Conservation (phyloP, 2,113 vertebrate genomes). For the Rhinichthys klamathensis region DNA sequence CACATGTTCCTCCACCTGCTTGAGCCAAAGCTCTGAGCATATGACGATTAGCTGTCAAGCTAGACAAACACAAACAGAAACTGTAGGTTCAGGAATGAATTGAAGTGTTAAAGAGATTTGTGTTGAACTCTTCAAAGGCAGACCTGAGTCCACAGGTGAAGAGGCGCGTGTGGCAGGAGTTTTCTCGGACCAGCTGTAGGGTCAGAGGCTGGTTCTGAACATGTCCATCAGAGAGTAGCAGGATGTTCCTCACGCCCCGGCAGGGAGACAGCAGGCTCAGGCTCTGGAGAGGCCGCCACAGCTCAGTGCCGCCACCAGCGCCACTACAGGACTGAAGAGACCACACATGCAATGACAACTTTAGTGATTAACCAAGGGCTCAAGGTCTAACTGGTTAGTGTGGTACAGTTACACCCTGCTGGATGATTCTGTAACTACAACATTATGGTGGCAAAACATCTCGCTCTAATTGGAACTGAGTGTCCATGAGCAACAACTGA, state of each 20-base stretch:
- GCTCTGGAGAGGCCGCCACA: conserved; percentile 82
- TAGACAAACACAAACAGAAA: conserved; percentile 57
- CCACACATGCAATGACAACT: not conserved
- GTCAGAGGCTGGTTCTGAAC: conserved; percentile 80
- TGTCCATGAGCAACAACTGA: no score
- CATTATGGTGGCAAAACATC: no score
- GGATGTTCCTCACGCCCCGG: conserved; percentile 76
- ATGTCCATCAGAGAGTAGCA: conserved; percentile 88
- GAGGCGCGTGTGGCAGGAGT: conserved; percentile 79
- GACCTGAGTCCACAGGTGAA: conserved; percentile 86
- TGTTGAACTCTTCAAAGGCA: conserved; percentile 47
- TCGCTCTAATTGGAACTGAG: no score
- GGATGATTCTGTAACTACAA: no score
- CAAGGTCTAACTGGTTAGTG: no score
- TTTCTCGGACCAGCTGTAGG: conserved; percentile 76
- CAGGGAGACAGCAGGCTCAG: conserved; percentile 81
- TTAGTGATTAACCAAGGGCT: no score
- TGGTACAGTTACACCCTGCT: no score
- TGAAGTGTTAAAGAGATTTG: not conserved
- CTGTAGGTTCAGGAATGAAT: not conserved
- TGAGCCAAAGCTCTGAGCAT: conserved; percentile 84
- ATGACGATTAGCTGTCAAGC: conserved; percentile 85
- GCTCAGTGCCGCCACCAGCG: conserved; percentile 84
- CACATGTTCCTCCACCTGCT: conserved; percentile 83
- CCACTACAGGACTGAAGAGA: conserved; percentile 69